Percentiles rank a stretch among this genome's conserved stretches.
These are phyloP conservation scores for Anoplopoma fimbria DNA, from an alignment of 2,113 vertebrate species.

Conservation along the genomic window DNA sequence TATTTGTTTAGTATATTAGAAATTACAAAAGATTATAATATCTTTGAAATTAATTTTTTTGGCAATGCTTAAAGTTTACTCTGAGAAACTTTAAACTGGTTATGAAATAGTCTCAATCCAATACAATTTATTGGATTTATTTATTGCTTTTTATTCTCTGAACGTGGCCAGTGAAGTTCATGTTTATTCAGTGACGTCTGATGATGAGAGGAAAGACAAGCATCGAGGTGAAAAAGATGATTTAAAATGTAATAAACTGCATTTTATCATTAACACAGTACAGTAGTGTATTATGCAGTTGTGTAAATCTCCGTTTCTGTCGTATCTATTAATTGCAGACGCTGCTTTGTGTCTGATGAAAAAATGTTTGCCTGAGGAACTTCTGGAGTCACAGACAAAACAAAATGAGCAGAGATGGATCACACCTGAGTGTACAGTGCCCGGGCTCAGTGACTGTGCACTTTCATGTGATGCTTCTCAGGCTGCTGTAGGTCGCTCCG, in stretches of 20 bases:
- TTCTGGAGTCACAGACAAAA: constrained; percentile 32
- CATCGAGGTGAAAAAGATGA: too few species aligned
- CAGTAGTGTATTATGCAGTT: not conserved
- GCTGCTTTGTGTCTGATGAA: constrained; percentile 34
- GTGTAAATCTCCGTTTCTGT: not conserved
- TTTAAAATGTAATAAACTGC: not conserved
- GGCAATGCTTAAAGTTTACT: too few species aligned
- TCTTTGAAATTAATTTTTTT: too few species aligned
- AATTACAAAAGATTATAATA: too few species aligned
- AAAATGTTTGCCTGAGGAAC: constrained; percentile 39
- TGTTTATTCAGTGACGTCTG: too few species aligned
- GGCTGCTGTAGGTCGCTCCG: constrained; percentile 14
- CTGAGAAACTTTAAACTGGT: too few species aligned
- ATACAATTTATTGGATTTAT: too few species aligned
- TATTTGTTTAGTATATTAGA: not conserved
- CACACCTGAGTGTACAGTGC: constrained; percentile 14
- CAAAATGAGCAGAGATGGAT: constrained; percentile 48
- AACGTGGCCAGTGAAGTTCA: too few species aligned
- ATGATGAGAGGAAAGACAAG: too few species aligned
- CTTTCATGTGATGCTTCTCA: constrained; percentile 20
- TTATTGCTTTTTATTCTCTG: too few species aligned
- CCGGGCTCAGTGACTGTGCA: constrained; percentile 25
- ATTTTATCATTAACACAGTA: not conserved
- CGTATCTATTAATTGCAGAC: constrained; percentile 24
- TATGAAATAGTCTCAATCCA: too few species aligned